Evolutionary conservation across 2,888 invertebrate species (phyloP), one percentile per base, ranked within the genome.

Genomic region (Chrysotoxum bicinctum): DNA sequence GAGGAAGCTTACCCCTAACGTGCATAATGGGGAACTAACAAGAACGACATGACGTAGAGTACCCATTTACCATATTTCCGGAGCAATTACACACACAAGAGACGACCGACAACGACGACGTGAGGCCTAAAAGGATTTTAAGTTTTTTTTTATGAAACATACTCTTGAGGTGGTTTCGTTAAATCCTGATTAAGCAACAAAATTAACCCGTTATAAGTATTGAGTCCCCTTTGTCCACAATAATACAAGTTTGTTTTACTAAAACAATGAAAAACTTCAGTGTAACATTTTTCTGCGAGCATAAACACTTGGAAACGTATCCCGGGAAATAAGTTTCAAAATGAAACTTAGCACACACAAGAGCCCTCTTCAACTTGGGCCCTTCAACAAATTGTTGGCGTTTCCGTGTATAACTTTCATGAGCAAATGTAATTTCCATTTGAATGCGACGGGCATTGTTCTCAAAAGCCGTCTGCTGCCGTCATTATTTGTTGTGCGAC

Each of bases 41-140:
- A 86, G 82, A 74, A 64, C 81, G 68, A 81, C 85, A 81, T 81
- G 64, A 62, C 62, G 81, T 62, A 35, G 75, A 84, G 79, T 79
- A 70, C 79, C 83, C 72, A 77, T 81, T 76, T 85, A 76, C 50
- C 45, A 60, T 78, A 82, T 86, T 86, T 86, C 86, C 86, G 86
- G 86, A 86, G 54, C 86, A 86, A 86, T 86, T 86, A 86, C 60
- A 43, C 19, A 54, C 48, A 62, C 45, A 64, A 64, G 64, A 32
- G 62, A 30, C 50, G 21, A 19, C 32, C 16, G 10, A 56, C 54
- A 3, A 43, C 26, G 45, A 37, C 72, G 52, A 82, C 66, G 70
- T 70, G 70, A 77, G 60, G 58, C 52, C 76, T 72, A 40, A 68
- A 83, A 76, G 81, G 76, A 72, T 73, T 64, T 80, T 72, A 30